phyloP scores from a whole-genome alignment of 2,888 invertebrate species.

The Dorcus hopei region DNA sequence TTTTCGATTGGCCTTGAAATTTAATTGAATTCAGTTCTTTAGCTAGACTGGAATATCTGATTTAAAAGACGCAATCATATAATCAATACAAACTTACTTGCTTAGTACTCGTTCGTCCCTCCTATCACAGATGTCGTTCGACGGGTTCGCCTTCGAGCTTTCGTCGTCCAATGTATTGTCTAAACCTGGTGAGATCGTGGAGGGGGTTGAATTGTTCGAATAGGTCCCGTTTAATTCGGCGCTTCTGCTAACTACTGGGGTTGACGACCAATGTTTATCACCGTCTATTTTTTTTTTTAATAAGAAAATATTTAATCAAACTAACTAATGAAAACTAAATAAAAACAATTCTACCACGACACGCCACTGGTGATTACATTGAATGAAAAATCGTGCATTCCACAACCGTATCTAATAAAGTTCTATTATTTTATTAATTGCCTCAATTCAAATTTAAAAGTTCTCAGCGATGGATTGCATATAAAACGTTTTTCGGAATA shows the following conservation, averaged over 20 bases:
- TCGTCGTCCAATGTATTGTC: constrained; percentile 42
- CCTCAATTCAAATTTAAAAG: too few species aligned
- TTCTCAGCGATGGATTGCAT: too few species aligned
- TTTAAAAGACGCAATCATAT: background rate
- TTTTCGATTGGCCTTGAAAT: too few species aligned
- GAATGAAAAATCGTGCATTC: too few species aligned
- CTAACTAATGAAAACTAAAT: background rate
- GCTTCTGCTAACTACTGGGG: constrained; percentile 38
- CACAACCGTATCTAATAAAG: too few species aligned
- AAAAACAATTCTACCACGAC: too few species aligned
- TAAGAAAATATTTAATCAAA: constrained; percentile 5
- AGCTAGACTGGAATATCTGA: too few species aligned
- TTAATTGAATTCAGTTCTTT: too few species aligned
- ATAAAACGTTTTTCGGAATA: too few species aligned
- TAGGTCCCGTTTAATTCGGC: constrained; percentile 39
- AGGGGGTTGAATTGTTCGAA: constrained; percentile 54
- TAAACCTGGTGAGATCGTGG: constrained; percentile 58
- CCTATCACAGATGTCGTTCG: constrained; percentile 36
- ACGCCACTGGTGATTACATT: too few species aligned
- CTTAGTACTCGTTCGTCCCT: constrained; percentile 32
- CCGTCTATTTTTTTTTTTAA: constrained; percentile 30
- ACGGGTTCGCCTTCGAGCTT: constrained; percentile 29
- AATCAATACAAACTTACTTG: constrained; percentile 18
- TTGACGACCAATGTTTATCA: constrained; percentile 41
- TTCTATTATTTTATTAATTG: too few species aligned